Base-by-base conservation (phyloP, 2,797 vertebrate species). In the Galago senegalensis region DNA sequence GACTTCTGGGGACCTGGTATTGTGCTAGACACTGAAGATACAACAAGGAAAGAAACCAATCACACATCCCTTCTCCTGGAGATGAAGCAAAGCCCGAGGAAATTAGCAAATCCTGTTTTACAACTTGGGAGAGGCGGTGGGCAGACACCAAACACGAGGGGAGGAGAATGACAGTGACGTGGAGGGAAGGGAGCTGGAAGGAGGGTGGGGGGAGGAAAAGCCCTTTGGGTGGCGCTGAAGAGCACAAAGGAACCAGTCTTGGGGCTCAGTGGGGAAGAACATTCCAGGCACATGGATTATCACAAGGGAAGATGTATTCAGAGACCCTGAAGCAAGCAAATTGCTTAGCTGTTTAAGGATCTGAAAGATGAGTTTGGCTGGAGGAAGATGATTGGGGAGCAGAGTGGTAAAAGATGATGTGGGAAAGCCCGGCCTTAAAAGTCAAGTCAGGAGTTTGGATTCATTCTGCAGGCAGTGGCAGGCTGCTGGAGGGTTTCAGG, bases 41-140 rank as follows among this genome's bases (percentile, higher is more conserved):
- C 3, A 49, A 49, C 13, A 63, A 8, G 4, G 10, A 46, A 20
- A 4, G 77, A 2, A 49, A 21, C 5, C 60, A 53, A 72, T n/a
- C 5, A 9, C n/a, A 56, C 0, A 1, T 21, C 7, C 25, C 17
- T 16, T 4, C 0, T 3, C 53, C 4, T 14, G 18, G 18, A 85
- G 21, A 60, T 63, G 16, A 61, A 69, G 43, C 27, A 81, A 73
- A 88, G 43, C n/a, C 20, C 29, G 83, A 23, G 69, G 43, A 93
- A 14, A 53, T 13, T 76, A 61, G 11, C 29, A 43, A 70, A 31
- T 34, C 18, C 11, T 92, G n/a, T 40, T 75, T 58, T 37, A 29
- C 16, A 60, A 73, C 27, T 17, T 82, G 70, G 21, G 34, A 63
- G 23, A 76, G 79, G 14, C 11, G 0, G 6, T 69, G 49, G 40